Conservation (phyloP, 2,113 vertebrate species). For the Salvelinus fontinalis region DNA sequence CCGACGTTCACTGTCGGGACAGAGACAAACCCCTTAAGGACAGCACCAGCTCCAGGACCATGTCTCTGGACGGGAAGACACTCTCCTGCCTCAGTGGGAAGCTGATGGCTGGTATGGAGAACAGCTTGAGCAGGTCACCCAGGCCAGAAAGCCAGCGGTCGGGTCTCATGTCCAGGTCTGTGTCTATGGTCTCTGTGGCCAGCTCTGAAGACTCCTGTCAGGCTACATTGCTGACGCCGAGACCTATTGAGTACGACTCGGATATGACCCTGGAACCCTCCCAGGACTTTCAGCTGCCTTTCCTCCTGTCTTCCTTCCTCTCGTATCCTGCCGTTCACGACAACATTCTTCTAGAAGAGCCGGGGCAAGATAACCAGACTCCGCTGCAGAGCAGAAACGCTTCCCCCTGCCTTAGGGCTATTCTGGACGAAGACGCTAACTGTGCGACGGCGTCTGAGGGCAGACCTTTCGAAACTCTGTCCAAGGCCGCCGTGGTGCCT, state of each 20-base stretch:
- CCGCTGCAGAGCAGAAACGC: slow-evolving; percentile 73
- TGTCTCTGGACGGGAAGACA: slow-evolving; percentile 85
- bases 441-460: slow-evolving; percentile 72
- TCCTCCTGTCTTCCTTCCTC: slow-evolving; percentile 86
- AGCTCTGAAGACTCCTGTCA: slow-evolving; percentile 95
- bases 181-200: slow-evolving; percentile 89
- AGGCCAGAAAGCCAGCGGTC: slow-evolving; percentile 85
- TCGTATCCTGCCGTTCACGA: slow-evolving; percentile 83
- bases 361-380: slow-evolving; percentile 74
- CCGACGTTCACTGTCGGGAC: slow-evolving; percentile 80
- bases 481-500: slow-evolving; percentile 68
- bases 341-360: slow-evolving; percentile 77
- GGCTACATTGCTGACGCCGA: slow-evolving; percentile 82
- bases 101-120: slow-evolving; percentile 77
- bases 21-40: slow-evolving; percentile 86
- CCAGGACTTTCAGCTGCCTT: slow-evolving; percentile 86
- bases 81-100: slow-evolving; percentile 70
- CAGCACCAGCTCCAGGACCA: slow-evolving; percentile 74
- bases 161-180: slow-evolving; percentile 85
- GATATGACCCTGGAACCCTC: slow-evolving; percentile 86
- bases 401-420: slow-evolving; percentile 81
- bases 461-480: slow-evolving; percentile 73
- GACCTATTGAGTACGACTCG: slow-evolving; percentile 86
- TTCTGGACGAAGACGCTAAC: slow-evolving; percentile 86
- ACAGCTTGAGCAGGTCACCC: slow-evolving; percentile 83